Evolutionary conservation across 2,888 invertebrate species (phyloP).

Genomic region (Copidosoma aretas): DNA sequence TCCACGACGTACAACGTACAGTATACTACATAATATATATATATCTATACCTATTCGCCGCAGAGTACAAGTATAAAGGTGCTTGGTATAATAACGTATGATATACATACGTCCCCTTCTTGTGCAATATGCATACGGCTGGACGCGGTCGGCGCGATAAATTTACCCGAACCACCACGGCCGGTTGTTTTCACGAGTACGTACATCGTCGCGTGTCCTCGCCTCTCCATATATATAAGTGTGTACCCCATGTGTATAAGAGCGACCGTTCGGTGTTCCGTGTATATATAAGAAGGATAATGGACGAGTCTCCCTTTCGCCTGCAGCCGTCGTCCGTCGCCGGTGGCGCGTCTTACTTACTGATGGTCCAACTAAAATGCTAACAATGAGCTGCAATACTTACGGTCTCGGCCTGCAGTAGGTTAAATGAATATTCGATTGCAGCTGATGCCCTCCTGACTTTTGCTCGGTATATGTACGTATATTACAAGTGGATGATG

Average conservation of each 20-base stretch:
- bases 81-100: no score
- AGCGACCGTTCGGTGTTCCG: not conserved
- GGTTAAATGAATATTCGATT: constrained; percentile 46
- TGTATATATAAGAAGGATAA: not conserved
- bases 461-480: not conserved
- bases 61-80: no score
- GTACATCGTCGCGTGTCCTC: not conserved
- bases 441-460: not conserved
- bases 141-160: not conserved
- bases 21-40: not conserved
- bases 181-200: not conserved
- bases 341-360: no score
- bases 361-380: no score
- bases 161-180: not conserved
- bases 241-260: not conserved
- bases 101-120: no score
- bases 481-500: no score
- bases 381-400: no score
- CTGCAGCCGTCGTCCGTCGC: no score
- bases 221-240: no score
- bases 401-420: constrained; percentile 33
- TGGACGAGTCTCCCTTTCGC: not conserved
- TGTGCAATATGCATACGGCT: no score
- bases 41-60: no score
- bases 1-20: no score